Evolutionary conservation across 2,797 vertebrate species (phyloP).

Genomic region (Rallus crepitans): DNA sequence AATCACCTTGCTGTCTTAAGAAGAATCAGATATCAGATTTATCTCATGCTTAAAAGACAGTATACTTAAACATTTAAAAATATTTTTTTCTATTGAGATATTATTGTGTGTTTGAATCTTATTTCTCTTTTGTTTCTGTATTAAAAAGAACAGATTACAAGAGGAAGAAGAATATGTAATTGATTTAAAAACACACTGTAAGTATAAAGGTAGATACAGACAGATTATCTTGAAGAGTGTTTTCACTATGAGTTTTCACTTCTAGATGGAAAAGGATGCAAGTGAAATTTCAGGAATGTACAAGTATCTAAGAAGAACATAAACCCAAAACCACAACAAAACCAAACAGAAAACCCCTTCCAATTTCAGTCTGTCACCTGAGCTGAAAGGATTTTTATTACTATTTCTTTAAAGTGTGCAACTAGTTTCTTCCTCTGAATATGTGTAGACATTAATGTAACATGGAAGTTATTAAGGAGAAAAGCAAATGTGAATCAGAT

Average conservation of each 20-base stretch:
- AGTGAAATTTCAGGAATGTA: background rate
- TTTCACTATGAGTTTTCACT: background rate
- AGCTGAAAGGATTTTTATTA: background rate
- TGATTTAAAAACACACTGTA: background rate
- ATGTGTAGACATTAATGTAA: background rate
- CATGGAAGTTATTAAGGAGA: background rate
- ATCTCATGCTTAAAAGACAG: background rate
- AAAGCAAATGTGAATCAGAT: background rate
- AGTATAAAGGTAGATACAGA: background rate
- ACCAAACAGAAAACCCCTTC: background rate
- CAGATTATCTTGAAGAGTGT: background rate
- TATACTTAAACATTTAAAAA: background rate
- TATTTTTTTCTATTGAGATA: background rate
- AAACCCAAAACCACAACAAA: background rate
- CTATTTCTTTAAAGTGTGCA: background rate
- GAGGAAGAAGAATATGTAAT: background rate
- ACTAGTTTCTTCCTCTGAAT: background rate
- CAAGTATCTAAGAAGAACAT: background rate
- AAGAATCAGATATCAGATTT: background rate
- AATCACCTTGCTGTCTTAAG: background rate
- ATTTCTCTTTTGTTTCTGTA: background rate
- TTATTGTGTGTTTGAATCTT: background rate
- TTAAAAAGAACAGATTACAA: background rate
- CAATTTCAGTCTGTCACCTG: background rate
- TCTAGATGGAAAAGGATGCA: background rate